Base-by-base conservation (phyloP, 2,888 invertebrate species). In the Pterobdella sp. region DNA sequence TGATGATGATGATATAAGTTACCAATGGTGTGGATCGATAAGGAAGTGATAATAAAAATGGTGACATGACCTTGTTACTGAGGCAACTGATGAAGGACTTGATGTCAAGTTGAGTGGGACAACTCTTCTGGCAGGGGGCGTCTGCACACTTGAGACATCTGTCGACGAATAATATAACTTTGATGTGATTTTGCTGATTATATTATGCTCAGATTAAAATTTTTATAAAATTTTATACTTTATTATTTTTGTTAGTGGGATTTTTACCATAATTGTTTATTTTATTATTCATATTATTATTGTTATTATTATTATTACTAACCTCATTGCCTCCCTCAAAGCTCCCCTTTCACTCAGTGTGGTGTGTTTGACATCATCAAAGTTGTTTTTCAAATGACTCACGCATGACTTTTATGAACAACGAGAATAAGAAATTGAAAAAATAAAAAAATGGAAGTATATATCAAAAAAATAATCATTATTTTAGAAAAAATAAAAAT, bases 71-170 rank as follows among this genome's bases (percentile, higher is more conserved):
- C 88, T 92, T 95, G 81, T 93, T 96, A 34, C 94, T 88, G 79
- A 98, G 98, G 83, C 93, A 93, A 0, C 92, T 92, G 73, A 98
- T 98, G 82, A 98, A 98, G 74, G 91, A 89, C 84, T 98, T 98
- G 76, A 98, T 89, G 81, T 98, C 97, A 75, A 98, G 86, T 84
- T 97, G 95, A 0, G 97, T 98, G 0, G 98, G 98, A 78, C 98
- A 98, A 0, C 94, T 93, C 84, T 97, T 97, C 85, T 97, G 97
- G 81, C 97, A 97, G 0, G 96, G 96, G 0, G 96, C 95, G 84
- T 97, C 96, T 3, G 83, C 84, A 78, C 84, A 84, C 74, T 84
- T 84, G 70, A 84, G 76, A 77, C 84, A 84, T 74, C 84, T 81
- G 75, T 2, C 3, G 36, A 77, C 3, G 66, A 14, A 10, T n/a